Percentiles rank a stretch among this genome's conserved stretches.
Conservation (phyloP, 2,113 vertebrate genomes). For the Hippocampus abdominalis region DNA sequence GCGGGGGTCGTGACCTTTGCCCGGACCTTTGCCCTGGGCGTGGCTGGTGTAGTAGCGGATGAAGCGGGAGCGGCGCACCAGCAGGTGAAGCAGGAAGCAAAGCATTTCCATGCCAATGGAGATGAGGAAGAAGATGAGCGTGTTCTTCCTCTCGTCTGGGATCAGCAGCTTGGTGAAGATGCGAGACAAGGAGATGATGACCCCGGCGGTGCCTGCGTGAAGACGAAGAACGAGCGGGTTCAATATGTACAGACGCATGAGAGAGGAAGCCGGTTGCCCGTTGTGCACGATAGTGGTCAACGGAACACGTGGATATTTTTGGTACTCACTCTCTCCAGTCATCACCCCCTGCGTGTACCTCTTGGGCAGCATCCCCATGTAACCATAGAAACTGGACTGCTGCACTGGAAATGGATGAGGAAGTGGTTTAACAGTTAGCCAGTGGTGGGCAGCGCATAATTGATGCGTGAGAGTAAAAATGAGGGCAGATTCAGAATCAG, state of each 20-base stretch:
- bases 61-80: slow-evolving; percentile 86
- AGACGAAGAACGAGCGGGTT: background rate
- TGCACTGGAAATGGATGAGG: slow-evolving; percentile 80
- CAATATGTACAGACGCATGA: background rate
- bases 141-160: slow-evolving; percentile 84
- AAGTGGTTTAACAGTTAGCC: slow-evolving; percentile 19
- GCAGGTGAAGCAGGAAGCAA: slow-evolving; percentile 89
- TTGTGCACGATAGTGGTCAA: background rate
- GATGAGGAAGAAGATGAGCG: slow-evolving; percentile 94
- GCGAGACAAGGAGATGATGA: slow-evolving; percentile 93
- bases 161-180: slow-evolving; percentile 97
- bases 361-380: slow-evolving; percentile 98
- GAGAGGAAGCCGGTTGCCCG: background rate
- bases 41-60: slow-evolving; percentile 83
- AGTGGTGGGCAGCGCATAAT: background rate
- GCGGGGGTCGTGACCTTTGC: slow-evolving; percentile 45
- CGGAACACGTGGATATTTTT: background rate
- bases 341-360: slow-evolving; percentile 98
- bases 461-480: too few relatives aligned
- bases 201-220: slow-evolving; percentile 86
- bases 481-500: too few relatives aligned
- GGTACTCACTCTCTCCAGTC: slow-evolving; percentile 96
- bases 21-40: slow-evolving; percentile 55
- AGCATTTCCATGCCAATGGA: slow-evolving; percentile 90
- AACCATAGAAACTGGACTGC: slow-evolving; percentile 99